Evolutionary conservation across 2,888 invertebrate species (phyloP).

Genomic region (Zaprionus bogoriensis): DNA sequence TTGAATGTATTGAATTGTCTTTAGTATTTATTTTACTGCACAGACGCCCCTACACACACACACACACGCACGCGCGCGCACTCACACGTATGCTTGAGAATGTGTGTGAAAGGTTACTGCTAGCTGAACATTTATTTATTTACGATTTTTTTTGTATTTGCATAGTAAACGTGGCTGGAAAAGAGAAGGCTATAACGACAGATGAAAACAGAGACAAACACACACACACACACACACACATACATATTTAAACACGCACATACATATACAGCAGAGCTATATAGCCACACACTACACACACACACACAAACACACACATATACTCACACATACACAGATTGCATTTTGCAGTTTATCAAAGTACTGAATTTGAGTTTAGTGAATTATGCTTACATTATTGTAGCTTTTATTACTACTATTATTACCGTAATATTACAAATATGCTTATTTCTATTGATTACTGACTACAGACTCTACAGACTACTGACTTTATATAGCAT

Average conservation of each 20-base stretch:
- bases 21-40: background rate
- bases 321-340: slow-evolving; percentile 27
- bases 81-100: slow-evolving; percentile 11
- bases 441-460: too few relatives aligned
- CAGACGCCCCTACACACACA: background rate
- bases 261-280: background rate
- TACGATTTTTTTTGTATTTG: slow-evolving; percentile 7
- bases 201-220: slow-evolving; percentile 7
- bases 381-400: slow-evolving; percentile 22
- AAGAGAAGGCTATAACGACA: slow-evolving; percentile 25
- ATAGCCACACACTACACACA: too few relatives aligned
- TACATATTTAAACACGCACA: slow-evolving; percentile 2
- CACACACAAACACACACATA: slow-evolving; percentile 4
- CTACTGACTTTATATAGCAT: background rate
- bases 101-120: slow-evolving; percentile 38
- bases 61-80: background rate
- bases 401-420: slow-evolving; percentile 19
- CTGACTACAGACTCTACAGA: background rate
- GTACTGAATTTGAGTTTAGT: slow-evolving; percentile 59
- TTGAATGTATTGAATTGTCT: slow-evolving; percentile 7
- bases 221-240: slow-evolving; percentile 7
- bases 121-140: slow-evolving; percentile 53
- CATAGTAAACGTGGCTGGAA: too few relatives aligned
- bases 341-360: slow-evolving; percentile 47
- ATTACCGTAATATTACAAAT: slow-evolving; percentile 18